Conservation (phyloP, 2,888 invertebrate species). For the Camponotus fellah region DNA sequence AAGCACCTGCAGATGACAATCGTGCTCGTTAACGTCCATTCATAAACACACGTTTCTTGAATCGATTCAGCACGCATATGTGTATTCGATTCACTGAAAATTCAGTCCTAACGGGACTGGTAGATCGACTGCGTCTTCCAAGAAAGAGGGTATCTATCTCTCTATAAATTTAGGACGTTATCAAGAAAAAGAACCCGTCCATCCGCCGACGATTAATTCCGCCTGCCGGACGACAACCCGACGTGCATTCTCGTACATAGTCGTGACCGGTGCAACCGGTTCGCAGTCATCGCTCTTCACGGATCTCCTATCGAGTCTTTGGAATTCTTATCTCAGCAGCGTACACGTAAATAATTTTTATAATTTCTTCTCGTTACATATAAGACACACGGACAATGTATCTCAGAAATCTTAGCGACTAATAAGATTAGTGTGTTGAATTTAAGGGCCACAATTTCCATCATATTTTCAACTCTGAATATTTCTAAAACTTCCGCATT, state of each 20-base stretch:
- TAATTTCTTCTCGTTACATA: not conserved
- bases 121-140: not conserved
- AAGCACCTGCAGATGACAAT: not conserved
- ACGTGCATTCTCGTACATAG: not conserved
- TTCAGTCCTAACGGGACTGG: not conserved
- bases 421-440: not conserved
- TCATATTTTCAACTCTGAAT: not conserved
- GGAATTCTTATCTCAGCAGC: not conserved
- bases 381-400: not conserved
- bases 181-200: not conserved
- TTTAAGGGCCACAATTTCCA: not conserved
- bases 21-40: not conserved
- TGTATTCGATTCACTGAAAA: not conserved
- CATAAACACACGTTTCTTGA: not conserved
- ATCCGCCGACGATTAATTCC: constrained; percentile 10
- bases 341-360: not conserved
- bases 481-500: not conserved
- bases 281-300: not conserved
- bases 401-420: not conserved
- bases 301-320: not conserved
- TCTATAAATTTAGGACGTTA: constrained; percentile 42
- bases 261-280: not conserved
- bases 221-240: constrained; percentile 41
- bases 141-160: not conserved
- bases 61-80: not conserved